Base-by-base conservation (phyloP, 2,797 vertebrate genomes). In the Euthynnus affinis region DNA sequence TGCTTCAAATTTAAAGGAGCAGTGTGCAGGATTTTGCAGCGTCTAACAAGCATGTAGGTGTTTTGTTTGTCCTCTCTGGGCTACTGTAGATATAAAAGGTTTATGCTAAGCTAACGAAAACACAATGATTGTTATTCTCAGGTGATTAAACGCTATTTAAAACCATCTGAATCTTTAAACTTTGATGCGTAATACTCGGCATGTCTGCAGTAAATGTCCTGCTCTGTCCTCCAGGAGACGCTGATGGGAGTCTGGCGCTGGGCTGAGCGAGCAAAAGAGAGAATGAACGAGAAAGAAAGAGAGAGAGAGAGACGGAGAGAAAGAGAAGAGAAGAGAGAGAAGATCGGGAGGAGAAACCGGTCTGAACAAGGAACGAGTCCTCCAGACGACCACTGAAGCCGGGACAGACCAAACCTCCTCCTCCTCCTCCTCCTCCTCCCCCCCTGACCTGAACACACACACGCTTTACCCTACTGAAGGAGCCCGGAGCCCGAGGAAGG, bases 201-300 rank as follows among this genome's bases (percentile, higher is more conserved):
- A 34, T n/a, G 52, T 75, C 90, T 88, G 40, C 91, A 93, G 88
- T 94, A 87, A 91, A 91, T 75, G 70, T 83, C 79, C 82, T 82
- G 68, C 86, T 93, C 71, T 94, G 32, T 91, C 90, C 91, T 83
- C 63, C 85, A 95, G 94, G 94, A 95, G 95, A 95, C 94, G 94
- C 93, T 95, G 95, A 96, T 79, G 0, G 78, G 87, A 91, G 88
- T 81, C 89, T 82, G 90, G 89, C 76, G 34, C 84, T 63, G 65
- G 88, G 86, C 68, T 85, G 77, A 90, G 76, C 60, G 42, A 75
- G 81, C 51, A 34, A 82, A 62, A 55, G 68, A 88, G 59, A 44
- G 73, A 89, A 61, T 71, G 79, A 87, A 37, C 34, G 32, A 80
- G 66, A 80, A 61, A 52, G 51, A 59, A 52, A 76, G 8, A 46